Evolutionary conservation across 2,113 vertebrate species (phyloP), one percentile per base, ranked within the genome.

Genomic region (Eulemur rufifrons): DNA sequence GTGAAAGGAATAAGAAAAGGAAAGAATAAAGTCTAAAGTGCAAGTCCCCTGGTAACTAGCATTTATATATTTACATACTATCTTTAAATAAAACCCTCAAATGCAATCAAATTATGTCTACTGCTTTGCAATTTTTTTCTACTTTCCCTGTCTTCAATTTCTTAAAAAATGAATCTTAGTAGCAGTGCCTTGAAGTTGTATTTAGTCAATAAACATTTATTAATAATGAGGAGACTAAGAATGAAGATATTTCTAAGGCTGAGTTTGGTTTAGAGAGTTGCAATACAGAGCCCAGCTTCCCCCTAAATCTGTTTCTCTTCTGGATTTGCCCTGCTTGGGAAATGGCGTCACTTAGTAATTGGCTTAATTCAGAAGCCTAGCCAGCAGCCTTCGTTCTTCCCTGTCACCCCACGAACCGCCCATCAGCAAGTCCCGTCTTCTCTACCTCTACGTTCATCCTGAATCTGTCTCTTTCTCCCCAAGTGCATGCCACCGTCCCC

Each of bases 401-500:
- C 7, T 68, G 0, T 23, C 9, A 3, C 52, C 74, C 50, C 37
- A 1, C 7, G 0, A 37, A 20, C 47, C 66, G 29, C 29, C 66
- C 71, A 29, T 6, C n/a, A 39, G 37, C n/a, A 2, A 17, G 5
- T 11, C 74, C 39, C 47, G 6, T 9, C 2, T 7, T 13, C 59
- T 47, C 37, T 23, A 1, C 25, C n/a, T 68, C 56, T 59, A 17
- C 10, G 0, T 23, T 17, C 2, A 3, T 21, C 54, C 59, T 5
- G 0, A 8, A 39, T 14, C 3, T 56, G 61, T 78, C 69, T n/a
- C 5, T 12, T 68, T 23, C 50, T 21, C 32, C 29, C 34, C 39
- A n/a, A 20, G 59, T 7, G 9, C 10, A 1, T 50, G n/a, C 27
- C 1, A 0, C 69, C 8, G 1, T 11, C 34, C 76, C 50, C 39